These are phyloP conservation scores for Oophaga sylvatica DNA, from an alignment of 2,797 vertebrate species.

Conservation along the genomic window DNA sequence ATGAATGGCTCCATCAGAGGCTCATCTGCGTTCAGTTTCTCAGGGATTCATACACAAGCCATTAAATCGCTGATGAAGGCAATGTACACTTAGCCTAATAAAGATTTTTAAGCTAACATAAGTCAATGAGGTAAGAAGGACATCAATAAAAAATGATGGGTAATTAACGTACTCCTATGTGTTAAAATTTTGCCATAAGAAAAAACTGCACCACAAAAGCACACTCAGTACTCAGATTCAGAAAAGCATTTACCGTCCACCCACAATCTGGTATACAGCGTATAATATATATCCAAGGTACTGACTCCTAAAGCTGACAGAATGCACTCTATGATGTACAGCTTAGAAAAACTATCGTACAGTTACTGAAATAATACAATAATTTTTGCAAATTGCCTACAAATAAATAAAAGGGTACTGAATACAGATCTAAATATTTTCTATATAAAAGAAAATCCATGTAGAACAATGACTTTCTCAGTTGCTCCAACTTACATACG, in stretches of 20 bases:
- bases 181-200: background rate
- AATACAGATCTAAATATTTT: background rate
- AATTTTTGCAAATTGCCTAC: background rate
- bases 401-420: background rate
- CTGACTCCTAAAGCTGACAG: background rate
- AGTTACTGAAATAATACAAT: background rate
- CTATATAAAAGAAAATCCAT: background rate
- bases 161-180: background rate
- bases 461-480: background rate
- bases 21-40: no score
- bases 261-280: background rate
- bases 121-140: no score
- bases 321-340: background rate
- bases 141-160: no score
- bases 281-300: background rate
- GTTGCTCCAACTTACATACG: slow-evolving; percentile 41
- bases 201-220: background rate
- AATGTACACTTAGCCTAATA: no score
- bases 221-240: background rate
- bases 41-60: no score
- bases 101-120: no score
- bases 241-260: background rate
- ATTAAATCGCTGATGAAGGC: no score
- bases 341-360: background rate
- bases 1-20: no score